Evolutionary conservation across 2,797 vertebrate species (phyloP).

Genomic region (Vireo griseus): DNA sequence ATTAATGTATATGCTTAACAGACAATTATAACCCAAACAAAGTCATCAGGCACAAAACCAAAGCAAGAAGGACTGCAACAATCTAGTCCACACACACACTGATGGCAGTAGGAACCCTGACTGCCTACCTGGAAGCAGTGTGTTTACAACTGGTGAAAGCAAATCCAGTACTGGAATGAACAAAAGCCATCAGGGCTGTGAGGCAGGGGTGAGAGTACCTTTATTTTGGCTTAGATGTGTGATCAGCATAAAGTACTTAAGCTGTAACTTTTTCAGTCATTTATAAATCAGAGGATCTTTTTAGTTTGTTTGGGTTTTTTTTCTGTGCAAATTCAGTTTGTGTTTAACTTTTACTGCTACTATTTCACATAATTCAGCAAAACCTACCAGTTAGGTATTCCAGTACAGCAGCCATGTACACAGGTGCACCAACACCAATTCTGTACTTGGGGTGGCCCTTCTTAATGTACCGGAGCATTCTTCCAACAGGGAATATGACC

Average conservation of each 20-base stretch:
- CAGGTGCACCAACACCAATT: conserved; percentile 95
- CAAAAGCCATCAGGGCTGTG: neutral
- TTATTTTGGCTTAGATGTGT: neutral
- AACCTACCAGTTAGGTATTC: conserved; percentile 94
- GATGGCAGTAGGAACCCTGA: neutral
- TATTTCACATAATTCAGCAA: neutral
- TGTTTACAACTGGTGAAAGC: neutral
- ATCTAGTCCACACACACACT: fast-evolving
- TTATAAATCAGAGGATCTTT: neutral
- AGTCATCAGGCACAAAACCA: neutral
- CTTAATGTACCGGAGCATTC: conserved; percentile 97
- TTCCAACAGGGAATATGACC: conserved; percentile 96
- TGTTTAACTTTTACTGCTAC: neutral
- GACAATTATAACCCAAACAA: neutral
- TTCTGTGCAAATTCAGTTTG: neutral
- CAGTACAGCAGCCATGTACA: conserved; percentile 96
- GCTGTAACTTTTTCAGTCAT: neutral
- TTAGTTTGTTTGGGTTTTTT: fast-evolving
- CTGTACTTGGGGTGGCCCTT: conserved; percentile 93
- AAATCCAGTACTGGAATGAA: neutral
- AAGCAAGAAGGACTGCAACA: neutral
- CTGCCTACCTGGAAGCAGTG: neutral
- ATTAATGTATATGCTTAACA: neutral
- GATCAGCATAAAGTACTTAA: neutral
- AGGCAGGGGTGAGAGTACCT: neutral